Conservation (phyloP, 2,888 invertebrate genomes). For the Lottia scabra region DNA sequence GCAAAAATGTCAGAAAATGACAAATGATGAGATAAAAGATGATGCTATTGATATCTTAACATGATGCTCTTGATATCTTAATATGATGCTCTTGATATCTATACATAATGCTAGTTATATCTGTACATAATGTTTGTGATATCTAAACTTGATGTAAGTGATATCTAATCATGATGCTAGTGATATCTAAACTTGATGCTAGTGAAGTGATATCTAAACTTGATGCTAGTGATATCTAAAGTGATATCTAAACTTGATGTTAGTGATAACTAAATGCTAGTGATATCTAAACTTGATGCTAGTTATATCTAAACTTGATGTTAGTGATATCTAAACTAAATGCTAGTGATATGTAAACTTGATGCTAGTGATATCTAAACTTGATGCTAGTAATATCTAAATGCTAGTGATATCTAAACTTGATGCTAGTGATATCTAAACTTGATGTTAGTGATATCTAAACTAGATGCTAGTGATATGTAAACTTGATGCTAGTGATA, state of each 20-base stretch:
- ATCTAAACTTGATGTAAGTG: no score
- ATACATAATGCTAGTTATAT: neutral
- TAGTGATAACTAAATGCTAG: no score
- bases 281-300: no score
- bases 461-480: neutral
- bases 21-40: neutral
- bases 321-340: no score
- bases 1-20: no score
- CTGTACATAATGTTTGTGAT: neutral
- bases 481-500: neutral
- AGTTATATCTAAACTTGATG: no score
- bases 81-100: no score
- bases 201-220: neutral
- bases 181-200: neutral
- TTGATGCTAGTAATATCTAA: no score
- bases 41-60: neutral
- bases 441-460: no score
- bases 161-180: no score
- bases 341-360: neutral
- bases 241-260: neutral
- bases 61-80: no score
- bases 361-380: no score
- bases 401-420: neutral
- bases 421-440: neutral
- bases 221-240: conserved; percentile 5